Evolutionary conservation across 92 coral and sea anemone species (phyloP), one percentile per base, ranked within the genome.

Genomic region (Epizoanthus ramosus): DNA sequence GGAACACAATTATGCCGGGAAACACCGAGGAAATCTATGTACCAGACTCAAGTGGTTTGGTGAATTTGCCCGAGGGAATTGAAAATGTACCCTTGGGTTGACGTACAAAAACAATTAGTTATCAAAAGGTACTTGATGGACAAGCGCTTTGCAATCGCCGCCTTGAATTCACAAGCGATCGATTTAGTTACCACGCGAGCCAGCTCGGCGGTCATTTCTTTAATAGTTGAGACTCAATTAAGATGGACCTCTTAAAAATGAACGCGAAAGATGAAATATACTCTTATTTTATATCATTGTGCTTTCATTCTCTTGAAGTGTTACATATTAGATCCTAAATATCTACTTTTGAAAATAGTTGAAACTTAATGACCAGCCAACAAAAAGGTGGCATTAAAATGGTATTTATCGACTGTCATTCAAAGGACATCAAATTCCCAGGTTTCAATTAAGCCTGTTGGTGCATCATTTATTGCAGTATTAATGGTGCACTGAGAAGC

Each of bases 341-440:
- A 57, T 45, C 45, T 37, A 50, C 82, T 59, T 16, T 37, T 8
- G 63, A 61, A 69, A 77, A 39, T 65, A 61, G 66, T 77, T 61
- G 60, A 77, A 59, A 61, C 82, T 77, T 61, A 61, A 77, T 77
- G 66, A 77, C 57, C 59, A 61, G 65, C 80, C 71, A 77, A 39
- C 71, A 84, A 75, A 60, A 74, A 76, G 52, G 68, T 73, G 54
- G 57, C 80, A 72, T 83, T 83, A 71, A 84, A 74, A 73, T 64
- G 16, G 75, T 84, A 74, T 84, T 84, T 84, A 71, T 63, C 63
- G 28, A 77, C 52, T 84, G 87, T 84, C 87, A 84, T 84, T 84
- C 87, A 71, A 28, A 58, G 79, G 17, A 83, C 79, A 52, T 83
- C 71, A 74, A 73, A 64, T 60, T 74, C 54, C 82, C 71, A 79